Evolutionary conservation across 2,888 invertebrate genomes (phyloP).

Genomic region (Plagiodera versicolora): DNA sequence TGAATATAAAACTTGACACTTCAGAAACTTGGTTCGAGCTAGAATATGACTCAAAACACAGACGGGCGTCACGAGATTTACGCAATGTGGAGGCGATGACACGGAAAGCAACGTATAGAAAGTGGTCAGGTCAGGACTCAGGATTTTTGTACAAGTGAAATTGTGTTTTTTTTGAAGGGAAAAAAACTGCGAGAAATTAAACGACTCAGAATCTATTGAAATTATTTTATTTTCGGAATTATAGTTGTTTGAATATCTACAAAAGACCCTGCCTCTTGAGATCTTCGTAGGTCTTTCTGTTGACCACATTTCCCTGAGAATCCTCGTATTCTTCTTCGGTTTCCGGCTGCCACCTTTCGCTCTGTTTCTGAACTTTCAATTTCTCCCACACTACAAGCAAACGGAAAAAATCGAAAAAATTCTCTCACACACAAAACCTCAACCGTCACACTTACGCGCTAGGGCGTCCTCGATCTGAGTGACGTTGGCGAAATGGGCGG

Average conservation of each 20-base stretch:
- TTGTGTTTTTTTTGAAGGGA: too few species aligned
- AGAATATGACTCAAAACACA: too few species aligned
- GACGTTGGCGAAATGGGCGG: slow-evolving; percentile 99
- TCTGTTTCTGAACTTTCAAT: slow-evolving; percentile 91
- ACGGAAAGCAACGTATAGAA: too few species aligned
- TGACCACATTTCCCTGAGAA: slow-evolving; percentile 97
- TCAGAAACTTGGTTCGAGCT: too few species aligned
- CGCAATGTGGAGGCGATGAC: too few species aligned
- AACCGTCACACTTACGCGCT: slow-evolving; percentile 65
- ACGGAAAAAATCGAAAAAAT: neutral
- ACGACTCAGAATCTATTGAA: too few species aligned
- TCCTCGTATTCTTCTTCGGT: slow-evolving; percentile 99
- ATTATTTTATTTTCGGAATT: too few species aligned
- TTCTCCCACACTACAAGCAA: slow-evolving; percentile 89
- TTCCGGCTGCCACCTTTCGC: slow-evolving; percentile 95
- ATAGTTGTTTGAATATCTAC: slow-evolving; percentile 57
- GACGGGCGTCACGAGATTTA: too few species aligned
- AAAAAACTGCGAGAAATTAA: too few species aligned
- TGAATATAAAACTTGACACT: too few species aligned
- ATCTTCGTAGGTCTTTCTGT: slow-evolving; percentile 97
- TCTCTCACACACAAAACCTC: neutral
- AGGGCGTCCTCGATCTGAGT: slow-evolving; percentile 98
- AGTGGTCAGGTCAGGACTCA: too few species aligned
- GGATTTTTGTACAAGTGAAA: too few species aligned
- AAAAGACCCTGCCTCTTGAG: slow-evolving; percentile 96